Evolutionary conservation across 2,797 vertebrate genomes (phyloP).

Genomic region (Ispidina lecontei): DNA sequence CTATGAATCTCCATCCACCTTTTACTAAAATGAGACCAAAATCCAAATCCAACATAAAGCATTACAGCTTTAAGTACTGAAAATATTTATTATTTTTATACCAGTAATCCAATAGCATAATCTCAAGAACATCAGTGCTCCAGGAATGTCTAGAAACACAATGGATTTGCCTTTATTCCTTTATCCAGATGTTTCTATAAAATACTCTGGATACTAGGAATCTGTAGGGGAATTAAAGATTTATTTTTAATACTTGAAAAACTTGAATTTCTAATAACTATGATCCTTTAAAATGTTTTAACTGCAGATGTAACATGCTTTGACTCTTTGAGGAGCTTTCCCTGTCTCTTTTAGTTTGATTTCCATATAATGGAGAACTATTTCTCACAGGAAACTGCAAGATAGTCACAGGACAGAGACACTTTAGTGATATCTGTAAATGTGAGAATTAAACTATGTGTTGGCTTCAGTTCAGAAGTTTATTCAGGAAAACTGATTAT

Average conservation of each 20-base stretch:
- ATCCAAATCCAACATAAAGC: constrained; percentile 80
- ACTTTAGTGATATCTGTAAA: neutral
- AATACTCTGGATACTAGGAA: constrained; percentile 73
- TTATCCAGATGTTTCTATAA: constrained; percentile 81
- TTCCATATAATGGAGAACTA: neutral
- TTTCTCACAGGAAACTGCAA: constrained; percentile 1
- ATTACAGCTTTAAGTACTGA: constrained; percentile 82
- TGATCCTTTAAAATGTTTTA: constrained; percentile 73
- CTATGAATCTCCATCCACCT: constrained; percentile 76
- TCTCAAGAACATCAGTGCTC: constrained; percentile 78
- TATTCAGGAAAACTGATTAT: constrained; percentile 33
- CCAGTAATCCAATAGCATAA: constrained; percentile 82
- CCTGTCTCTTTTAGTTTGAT: neutral
- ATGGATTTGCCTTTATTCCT: constrained; percentile 77
- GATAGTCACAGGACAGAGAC: neutral
- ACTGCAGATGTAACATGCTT: constrained; percentile 57
- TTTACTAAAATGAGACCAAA: constrained; percentile 83
- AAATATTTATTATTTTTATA: constrained; percentile 83
- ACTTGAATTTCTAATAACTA: constrained; percentile 77
- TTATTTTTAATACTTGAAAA: constrained; percentile 80
- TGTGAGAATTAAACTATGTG: constrained; percentile 1
- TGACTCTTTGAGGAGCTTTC: constrained; percentile 51
- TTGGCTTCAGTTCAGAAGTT: neutral
- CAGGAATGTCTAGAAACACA: constrained; percentile 77
- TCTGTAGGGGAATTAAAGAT: constrained; percentile 78